Base-by-base conservation (phyloP, 2,797 vertebrate species). In the Dendrocincla tyrannina region DNA sequence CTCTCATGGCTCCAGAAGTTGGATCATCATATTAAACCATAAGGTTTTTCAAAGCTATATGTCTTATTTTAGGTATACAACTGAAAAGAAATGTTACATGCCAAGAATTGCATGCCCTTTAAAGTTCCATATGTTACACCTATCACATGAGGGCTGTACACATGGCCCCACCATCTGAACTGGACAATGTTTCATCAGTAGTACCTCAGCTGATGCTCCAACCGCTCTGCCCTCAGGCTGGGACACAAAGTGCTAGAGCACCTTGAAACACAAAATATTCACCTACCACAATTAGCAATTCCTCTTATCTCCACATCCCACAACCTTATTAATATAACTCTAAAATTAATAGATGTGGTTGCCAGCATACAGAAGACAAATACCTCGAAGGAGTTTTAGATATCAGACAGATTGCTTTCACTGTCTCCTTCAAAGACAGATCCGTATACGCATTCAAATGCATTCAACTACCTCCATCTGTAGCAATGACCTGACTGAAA, bases 81-180 rank as follows among this genome's bases (percentile, higher is more conserved):
- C 5, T 53, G 22, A 67, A 88, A 64, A 27, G 4, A 8, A 58
- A 59, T 2, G 3, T 17, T 37, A 69, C 13, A 16, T n/a, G 56
- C 17, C 24, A 88, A 58, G 13, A 87, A 46, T 4, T 0, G 1
- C 13, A 56, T 1, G 35, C 4, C 13, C 33, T 81, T 59, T 70
- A 7, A 74, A 73, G 14, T 53, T 76, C 37, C 52, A 4, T 23
- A 41, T 1, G 2, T 6, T 39, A 32, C 25, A 47, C 12, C 52
- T 70, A 18, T 42, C 13, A 37, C n/a, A 53, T 5, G 37, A 0
- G 0, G 14, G 9, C 10, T 5, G 49, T 24, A 69, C 5, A 18
- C 12, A 11, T 3, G 9, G 33, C 17, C 30, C 24, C 24, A 42
- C 30, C 35, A 81, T 17, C 30, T 53, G 24, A 85, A 16, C 19